Evolutionary conservation across 35 echinoderm and acorn worm species (phyloP).

Genomic region (Heliocidaris erythrogramma): DNA sequence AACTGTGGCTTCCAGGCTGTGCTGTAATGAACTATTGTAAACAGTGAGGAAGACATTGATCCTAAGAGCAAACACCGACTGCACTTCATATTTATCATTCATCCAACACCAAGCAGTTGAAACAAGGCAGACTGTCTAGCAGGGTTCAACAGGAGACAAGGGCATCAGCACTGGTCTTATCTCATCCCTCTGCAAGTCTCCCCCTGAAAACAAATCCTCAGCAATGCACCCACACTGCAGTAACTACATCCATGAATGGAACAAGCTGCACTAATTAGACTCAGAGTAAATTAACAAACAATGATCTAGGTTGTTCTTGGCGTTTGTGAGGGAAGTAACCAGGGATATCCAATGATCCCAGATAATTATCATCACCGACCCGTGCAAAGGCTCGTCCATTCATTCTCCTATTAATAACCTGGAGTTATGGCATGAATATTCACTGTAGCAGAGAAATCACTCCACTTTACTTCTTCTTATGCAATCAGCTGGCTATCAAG

Average conservation of each 20-base stretch:
- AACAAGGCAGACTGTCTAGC: neutral
- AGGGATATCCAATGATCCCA: neutral
- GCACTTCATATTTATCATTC: neutral
- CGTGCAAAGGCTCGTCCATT: neutral
- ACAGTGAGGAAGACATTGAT: conserved; percentile 3
- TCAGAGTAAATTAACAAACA: conserved; percentile 12
- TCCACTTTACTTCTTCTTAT: neutral
- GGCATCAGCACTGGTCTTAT: neutral
- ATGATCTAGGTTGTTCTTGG: neutral
- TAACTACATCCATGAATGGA: neutral
- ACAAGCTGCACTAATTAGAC: neutral
- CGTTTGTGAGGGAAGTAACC: neutral
- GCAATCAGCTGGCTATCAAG: neutral
- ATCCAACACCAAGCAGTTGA: neutral
- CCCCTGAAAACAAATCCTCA: neutral
- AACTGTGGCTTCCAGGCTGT: neutral
- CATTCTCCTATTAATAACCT: conserved; percentile 3
- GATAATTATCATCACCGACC: neutral
- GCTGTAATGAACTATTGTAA: neutral
- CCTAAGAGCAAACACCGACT: neutral
- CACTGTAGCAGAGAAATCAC: neutral
- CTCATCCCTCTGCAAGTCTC: neutral
- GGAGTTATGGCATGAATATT: neutral
- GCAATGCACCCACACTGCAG: neutral
- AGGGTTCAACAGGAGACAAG: neutral